Percentiles rank a stretch among this genome's conserved stretches.
Evolutionary conservation across 2,797 vertebrate species (phyloP).

Genomic region (Oreortyx pictus): DNA sequence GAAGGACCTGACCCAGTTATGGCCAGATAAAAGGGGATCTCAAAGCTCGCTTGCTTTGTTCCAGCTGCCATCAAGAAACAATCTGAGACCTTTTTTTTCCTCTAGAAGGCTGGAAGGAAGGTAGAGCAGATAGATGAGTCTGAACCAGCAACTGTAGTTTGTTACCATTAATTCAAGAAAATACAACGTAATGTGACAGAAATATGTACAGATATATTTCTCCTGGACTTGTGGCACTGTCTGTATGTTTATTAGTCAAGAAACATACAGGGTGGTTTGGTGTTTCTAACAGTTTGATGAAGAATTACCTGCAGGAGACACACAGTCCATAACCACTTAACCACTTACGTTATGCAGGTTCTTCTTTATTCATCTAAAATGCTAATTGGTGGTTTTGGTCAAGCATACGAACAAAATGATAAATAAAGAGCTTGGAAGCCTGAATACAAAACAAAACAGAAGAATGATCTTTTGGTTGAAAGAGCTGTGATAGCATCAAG

Average conservation of each 20-base stretch:
- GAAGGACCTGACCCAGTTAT: neutral
- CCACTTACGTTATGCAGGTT: neutral
- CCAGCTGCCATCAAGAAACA: neutral
- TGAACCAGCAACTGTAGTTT: neutral
- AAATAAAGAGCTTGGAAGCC: neutral
- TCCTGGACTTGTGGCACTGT: neutral
- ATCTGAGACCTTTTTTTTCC: neutral
- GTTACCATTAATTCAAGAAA: neutral
- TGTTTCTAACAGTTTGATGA: neutral
- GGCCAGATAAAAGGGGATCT: rapidly evolving
- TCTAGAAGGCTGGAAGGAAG: neutral
- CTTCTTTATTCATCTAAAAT: neutral
- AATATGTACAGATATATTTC: neutral
- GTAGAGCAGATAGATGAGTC: neutral
- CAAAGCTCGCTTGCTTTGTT: neutral
- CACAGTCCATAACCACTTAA: neutral
- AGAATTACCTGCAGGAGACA: neutral
- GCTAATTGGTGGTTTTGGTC: neutral
- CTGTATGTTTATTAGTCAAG: neutral
- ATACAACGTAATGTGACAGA: neutral
- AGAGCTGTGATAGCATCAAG: slow-evolving; percentile 1
- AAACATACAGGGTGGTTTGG: neutral
- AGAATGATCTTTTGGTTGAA: neutral
- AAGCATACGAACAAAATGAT: neutral
- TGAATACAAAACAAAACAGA: neutral